Base-by-base conservation (phyloP, 2,797 vertebrate genomes). In the Kryptolebias ocellatus region DNA sequence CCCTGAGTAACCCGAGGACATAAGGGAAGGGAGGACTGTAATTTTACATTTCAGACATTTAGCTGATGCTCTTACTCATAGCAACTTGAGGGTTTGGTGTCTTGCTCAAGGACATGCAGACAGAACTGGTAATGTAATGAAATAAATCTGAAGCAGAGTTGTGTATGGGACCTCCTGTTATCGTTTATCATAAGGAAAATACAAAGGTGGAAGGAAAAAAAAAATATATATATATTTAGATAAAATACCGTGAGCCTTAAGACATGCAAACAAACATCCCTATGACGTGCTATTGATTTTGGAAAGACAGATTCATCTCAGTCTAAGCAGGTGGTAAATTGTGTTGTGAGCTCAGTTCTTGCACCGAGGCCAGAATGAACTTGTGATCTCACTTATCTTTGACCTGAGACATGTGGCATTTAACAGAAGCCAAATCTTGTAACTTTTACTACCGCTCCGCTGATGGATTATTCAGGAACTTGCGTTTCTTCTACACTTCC, bases 1-100 rank as follows among this genome's bases (percentile, higher is more conserved):
- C 83, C 79, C 80, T 75, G 70, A 85, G 83, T 74, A 87, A 87
- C 85, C 81, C 73, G 74, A 89, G 76, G 84, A 86, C 82, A 79
- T 77, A 74, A 63, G 80, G 52, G 58, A 60, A 67, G 60, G 57
- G 50, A 66, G 67, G 70, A 74, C 67, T 70, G 76, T 76, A 64
- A 69, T 78, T 89, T 79, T 79, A 84, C 79, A 81, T 81, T 77
- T 83, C 17, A 75, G 80, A 85, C 76, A 18, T 83, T 79, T 73
- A 69, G 60, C 68, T 83, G 79, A 79, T 72, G 67, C 74, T 79
- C 58, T 77, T 67, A 78, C 67, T 83, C 68, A 65, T 57, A 63
- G 56, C 74, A 77, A 69, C 78, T 69, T 64, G 31, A 86, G 54
- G 80, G 65, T 64, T 74, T 51, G 1, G 76, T 72, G 80, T 83